phyloP scores from a whole-genome alignment of 2,113 vertebrate genomes.

The Paedocypris sp. region DNA sequence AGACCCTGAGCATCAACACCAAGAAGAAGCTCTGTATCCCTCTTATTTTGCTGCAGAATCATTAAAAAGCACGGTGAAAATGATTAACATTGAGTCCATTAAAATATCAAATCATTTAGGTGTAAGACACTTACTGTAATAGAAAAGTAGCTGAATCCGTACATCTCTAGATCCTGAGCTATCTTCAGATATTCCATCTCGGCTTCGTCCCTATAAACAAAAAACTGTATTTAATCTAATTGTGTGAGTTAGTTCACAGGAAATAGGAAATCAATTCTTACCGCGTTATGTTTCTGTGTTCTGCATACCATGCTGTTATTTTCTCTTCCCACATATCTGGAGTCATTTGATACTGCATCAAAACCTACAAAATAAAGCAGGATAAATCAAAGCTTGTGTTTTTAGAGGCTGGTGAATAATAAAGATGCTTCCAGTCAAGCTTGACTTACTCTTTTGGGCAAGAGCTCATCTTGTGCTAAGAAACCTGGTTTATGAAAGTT shows the following conservation, averaged over 20 bases:
- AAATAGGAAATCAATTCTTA: conserved; percentile 33
- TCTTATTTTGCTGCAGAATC: conserved; percentile 76
- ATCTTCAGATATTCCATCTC: conserved; percentile 92
- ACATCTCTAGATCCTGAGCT: conserved; percentile 87
- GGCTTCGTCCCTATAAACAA: conserved; percentile 72
- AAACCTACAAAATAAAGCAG: conserved; percentile 58
- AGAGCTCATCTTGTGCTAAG: conserved; percentile 74
- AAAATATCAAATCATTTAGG: no score
- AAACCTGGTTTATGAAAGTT: conserved; percentile 82
- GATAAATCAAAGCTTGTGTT: background rate
- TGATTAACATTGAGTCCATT: no score
- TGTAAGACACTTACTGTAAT: conserved; percentile 73
- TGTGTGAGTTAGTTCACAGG: background rate
- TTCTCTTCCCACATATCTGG: conserved; percentile 93
- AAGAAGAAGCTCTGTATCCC: conserved; percentile 73
- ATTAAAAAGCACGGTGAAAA: background rate
- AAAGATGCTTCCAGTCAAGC: background rate
- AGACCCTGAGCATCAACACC: conserved; percentile 83
- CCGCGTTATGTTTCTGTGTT: conserved; percentile 85
- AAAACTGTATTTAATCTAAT: background rate
- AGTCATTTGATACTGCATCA: conserved; percentile 91
- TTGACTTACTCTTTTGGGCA: conserved; percentile 77
- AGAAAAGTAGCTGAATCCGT: conserved; percentile 85
- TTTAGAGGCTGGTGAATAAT: background rate
- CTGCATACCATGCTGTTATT: conserved; percentile 87